A percentile compares a stretch with the other conserved stretches of the same genome.
phyloP scores from a whole-genome alignment of 2,113 vertebrate genomes.

The Boleophthalmus pectinirostris region DNA sequence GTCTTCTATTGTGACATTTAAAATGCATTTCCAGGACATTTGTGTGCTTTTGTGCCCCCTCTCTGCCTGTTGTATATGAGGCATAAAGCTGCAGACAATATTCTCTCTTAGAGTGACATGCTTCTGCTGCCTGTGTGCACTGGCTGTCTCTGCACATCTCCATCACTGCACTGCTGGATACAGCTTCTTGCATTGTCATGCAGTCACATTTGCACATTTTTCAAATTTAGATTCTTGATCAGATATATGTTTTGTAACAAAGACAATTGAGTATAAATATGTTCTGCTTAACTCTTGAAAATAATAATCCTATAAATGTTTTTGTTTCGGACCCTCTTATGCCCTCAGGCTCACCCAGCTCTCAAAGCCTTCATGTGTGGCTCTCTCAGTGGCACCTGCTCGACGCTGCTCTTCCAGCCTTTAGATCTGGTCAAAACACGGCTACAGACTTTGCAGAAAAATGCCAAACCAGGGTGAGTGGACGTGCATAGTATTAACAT shows the following conservation, averaged over 20 bases:
- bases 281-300: neutral
- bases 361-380: constrained; percentile 96
- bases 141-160: constrained; percentile 55
- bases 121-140: constrained; percentile 15
- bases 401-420: constrained; percentile 94
- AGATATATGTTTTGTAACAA: neutral
- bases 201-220: neutral
- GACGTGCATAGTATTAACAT: neutral
- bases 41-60: neutral
- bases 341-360: constrained; percentile 86
- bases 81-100: constrained; percentile 33
- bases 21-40: constrained; percentile 19
- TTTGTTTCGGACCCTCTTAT: neutral
- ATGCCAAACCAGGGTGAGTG: constrained; percentile 70
- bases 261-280: neutral
- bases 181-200: constrained; percentile 28
- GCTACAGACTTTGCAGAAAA: constrained; percentile 86
- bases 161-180: constrained; percentile 45
- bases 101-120: constrained; percentile 24
- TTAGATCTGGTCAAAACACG: constrained; percentile 95
- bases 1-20: neutral
- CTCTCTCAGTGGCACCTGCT: constrained; percentile 94
- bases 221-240: neutral
- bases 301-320: neutral
- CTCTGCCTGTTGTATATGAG: constrained; percentile 27